Percentiles rank a stretch among this genome's conserved stretches.
Conservation (phyloP, 1,140 invertebrate genomes). For the Nymphalis io region DNA sequence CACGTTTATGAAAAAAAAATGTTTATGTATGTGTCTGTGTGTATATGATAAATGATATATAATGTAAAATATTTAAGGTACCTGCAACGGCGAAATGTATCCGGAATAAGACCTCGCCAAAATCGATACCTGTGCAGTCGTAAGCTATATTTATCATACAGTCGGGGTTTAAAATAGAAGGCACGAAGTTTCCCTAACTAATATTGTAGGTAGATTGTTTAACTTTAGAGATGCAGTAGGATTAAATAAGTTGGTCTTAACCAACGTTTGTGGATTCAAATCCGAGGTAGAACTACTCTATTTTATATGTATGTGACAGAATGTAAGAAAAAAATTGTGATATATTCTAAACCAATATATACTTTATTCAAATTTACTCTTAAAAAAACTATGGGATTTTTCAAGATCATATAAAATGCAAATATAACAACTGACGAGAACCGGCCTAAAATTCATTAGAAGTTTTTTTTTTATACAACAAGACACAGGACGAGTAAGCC, state of each 20-base stretch:
- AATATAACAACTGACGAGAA: too few relatives aligned
- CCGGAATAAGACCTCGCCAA: constrained; percentile 34
- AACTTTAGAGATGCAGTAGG: not conserved
- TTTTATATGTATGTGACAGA: too few relatives aligned
- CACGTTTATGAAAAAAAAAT: too few relatives aligned
- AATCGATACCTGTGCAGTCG: constrained; percentile 40
- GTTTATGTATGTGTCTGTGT: too few relatives aligned
- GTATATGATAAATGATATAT: not conserved
- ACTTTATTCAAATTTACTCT: too few relatives aligned
- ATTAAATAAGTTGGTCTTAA: not conserved
- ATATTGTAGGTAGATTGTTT: constrained; percentile 1
- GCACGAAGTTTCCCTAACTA: constrained; percentile 15
- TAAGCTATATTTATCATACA: constrained; percentile 42
- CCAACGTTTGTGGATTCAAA: not conserved
- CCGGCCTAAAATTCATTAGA: too few relatives aligned
- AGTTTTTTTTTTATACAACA: too few relatives aligned
- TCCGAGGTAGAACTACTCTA: not conserved
- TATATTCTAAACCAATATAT: too few relatives aligned
- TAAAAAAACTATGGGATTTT: too few relatives aligned
- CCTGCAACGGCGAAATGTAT: not conserved
- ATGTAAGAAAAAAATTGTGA: too few relatives aligned
- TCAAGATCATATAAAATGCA: too few relatives aligned
- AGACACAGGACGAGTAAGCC: too few relatives aligned
- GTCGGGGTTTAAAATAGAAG: constrained; percentile 36
- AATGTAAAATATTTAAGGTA: not conserved